phyloP scores from a whole-genome alignment of 2,797 vertebrate genomes.

The Borostomias antarcticus region DNA sequence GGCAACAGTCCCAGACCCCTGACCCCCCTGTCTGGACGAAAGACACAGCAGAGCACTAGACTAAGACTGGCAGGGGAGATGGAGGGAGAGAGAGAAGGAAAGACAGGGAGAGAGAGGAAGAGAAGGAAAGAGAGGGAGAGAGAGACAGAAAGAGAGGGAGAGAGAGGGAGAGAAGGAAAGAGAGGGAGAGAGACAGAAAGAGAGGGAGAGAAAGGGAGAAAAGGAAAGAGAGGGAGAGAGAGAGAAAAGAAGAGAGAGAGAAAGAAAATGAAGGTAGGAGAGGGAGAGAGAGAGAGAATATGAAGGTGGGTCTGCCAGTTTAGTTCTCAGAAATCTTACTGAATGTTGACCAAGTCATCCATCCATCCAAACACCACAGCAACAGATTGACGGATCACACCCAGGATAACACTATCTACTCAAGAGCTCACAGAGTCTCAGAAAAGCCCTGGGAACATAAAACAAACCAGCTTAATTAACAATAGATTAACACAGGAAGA shows the following conservation, averaged over 20 bases:
- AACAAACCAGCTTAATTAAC: no score
- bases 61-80: no score
- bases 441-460: no score
- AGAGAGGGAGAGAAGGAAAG: not conserved
- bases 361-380: not conserved
- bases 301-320: no score
- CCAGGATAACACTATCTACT: no score
- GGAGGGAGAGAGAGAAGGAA: not conserved
- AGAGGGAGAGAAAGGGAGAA: conserved; percentile 6
- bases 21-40: no score
- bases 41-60: no score
- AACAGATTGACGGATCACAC: not conserved
- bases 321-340: not conserved
- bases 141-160: conserved; percentile 9
- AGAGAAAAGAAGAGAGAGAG: not conserved
- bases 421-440: no score
- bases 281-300: not conserved
- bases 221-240: conserved; percentile 28
- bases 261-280: conserved; percentile 21
- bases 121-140: not conserved
- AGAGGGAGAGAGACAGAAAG: not conserved
- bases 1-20: not conserved
- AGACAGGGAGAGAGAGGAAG: not conserved
- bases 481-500: no score
- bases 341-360: not conserved